These are phyloP conservation scores for Harlomillsia oculata DNA, from an alignment of 1,140 invertebrate species.

Conservation along the genomic window DNA sequence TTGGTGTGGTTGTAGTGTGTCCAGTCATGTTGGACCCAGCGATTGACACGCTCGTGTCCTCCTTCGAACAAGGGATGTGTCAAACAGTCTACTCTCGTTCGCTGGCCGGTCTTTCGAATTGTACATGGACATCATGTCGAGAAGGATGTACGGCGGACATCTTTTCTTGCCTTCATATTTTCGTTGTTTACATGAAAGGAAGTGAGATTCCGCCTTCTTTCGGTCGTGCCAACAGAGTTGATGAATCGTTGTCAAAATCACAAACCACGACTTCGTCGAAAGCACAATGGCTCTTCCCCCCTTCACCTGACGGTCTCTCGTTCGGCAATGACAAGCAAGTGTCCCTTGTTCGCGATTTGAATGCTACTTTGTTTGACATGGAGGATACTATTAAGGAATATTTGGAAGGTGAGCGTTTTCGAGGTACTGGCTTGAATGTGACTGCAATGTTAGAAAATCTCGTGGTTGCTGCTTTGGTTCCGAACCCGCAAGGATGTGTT, in stretches of 20 bases:
- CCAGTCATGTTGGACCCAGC: slow-evolving; percentile 36
- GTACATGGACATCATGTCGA: slow-evolving; percentile 39
- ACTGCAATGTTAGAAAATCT: neutral
- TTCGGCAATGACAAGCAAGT: slow-evolving; percentile 4
- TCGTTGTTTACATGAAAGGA: slow-evolving; percentile 35
- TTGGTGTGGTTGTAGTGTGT: slow-evolving; percentile 34
- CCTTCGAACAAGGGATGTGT: slow-evolving; percentile 36
- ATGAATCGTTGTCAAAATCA: neutral
- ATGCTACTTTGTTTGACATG: slow-evolving; percentile 15
- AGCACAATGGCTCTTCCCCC: slow-evolving; percentile 4
- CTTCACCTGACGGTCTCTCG: slow-evolving; percentile 5
- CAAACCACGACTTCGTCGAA: neutral
- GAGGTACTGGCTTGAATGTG: neutral
- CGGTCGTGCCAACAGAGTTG: slow-evolving; percentile 8
- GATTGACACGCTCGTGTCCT: slow-evolving; percentile 36
- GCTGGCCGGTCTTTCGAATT: slow-evolving; percentile 37
- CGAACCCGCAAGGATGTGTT: slow-evolving; percentile 39
- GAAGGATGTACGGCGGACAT: slow-evolving; percentile 38
- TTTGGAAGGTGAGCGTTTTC: slow-evolving; percentile 4
- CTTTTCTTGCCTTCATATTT: slow-evolving; percentile 38
- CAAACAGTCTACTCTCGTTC: slow-evolving; percentile 33
- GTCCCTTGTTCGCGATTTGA: slow-evolving; percentile 18
- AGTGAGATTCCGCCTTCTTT: neutral
- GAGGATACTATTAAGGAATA: slow-evolving; percentile 10
- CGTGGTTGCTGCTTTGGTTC: slow-evolving; percentile 34